Evolutionary conservation across 2,797 vertebrate genomes (phyloP).

Genomic region (Hyperoplus lanceolatus): DNA sequence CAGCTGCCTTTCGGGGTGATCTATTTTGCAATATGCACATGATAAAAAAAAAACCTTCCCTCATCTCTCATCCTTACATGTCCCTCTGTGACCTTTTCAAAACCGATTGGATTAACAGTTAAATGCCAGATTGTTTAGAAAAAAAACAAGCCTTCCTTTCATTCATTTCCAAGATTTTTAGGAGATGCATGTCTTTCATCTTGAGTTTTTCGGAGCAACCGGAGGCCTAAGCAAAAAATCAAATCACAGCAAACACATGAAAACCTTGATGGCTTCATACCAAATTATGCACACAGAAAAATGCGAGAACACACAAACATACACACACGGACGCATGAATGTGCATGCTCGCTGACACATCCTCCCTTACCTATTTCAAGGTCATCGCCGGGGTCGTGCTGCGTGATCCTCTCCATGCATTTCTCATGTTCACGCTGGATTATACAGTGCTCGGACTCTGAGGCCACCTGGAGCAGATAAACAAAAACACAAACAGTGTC

Average conservation of each 20-base stretch:
- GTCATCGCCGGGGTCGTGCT: constrained; percentile 71
- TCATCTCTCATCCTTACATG: constrained; percentile 32
- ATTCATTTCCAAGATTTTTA: constrained; percentile 13
- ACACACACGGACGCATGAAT: constrained; percentile 12
- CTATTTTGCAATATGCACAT: constrained; percentile 16
- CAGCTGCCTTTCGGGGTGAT: constrained; percentile 9
- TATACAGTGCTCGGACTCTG: constrained; percentile 89
- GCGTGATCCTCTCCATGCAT: constrained; percentile 90
- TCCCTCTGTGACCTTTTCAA: constrained; percentile 43
- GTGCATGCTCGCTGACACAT: not conserved
- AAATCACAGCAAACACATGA: constrained; percentile 20
- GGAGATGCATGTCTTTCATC: constrained; percentile 33
- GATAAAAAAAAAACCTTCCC: constrained; percentile 26
- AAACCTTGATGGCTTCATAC: constrained; percentile 1
- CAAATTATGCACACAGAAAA: constrained; percentile 18
- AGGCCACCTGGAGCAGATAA: constrained; percentile 78
- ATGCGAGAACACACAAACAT: not conserved
- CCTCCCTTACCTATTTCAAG: constrained; percentile 72
- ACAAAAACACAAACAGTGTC: constrained; percentile 24
- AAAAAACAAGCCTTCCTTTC: constrained; percentile 24
- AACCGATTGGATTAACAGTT: constrained; percentile 24
- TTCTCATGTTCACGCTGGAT: constrained; percentile 92
- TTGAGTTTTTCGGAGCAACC: constrained; percentile 20
- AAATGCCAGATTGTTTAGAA: constrained; percentile 14
- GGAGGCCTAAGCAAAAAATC: constrained; percentile 15